These are phyloP conservation scores for Oryzias curvinotus DNA, from an alignment of 2,113 vertebrate species.

Conservation along the genomic window DNA sequence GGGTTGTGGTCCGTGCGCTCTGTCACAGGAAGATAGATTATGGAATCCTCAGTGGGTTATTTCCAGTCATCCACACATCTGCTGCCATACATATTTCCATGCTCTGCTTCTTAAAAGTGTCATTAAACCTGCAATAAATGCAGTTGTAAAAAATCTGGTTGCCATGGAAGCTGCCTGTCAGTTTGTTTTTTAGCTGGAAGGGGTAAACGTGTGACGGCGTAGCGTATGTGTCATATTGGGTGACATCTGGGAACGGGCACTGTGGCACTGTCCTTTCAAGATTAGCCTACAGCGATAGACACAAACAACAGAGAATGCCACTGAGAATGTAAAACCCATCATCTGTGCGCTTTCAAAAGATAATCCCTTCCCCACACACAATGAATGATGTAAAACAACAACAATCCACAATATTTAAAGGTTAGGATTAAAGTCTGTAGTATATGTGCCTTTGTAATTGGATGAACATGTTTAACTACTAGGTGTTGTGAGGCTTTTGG, in stretches of 20 bases:
- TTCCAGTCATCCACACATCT: constrained; percentile 29
- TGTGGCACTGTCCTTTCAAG: constrained; percentile 34
- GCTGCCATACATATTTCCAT: constrained; percentile 6
- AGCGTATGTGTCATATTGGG: constrained; percentile 14
- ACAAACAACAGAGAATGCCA: constrained; percentile 28
- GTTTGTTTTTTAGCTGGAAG: constrained; percentile 8
- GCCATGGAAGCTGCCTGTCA: constrained; percentile 3
- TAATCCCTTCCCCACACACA: background rate
- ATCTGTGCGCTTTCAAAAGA: constrained; percentile 6
- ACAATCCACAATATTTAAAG: constrained; percentile 19
- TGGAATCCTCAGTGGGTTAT: constrained; percentile 45
- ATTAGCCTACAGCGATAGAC: constrained; percentile 27
- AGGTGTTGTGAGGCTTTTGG: constrained; percentile 42
- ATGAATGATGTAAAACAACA: background rate
- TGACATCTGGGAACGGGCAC: constrained; percentile 22
- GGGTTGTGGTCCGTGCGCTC: constrained; percentile 57
- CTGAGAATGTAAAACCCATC: constrained; percentile 28
- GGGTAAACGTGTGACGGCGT: constrained; percentile 13
- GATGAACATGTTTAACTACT: constrained; percentile 40
- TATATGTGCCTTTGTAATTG: constrained; percentile 45
- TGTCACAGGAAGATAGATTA: constrained; percentile 62
- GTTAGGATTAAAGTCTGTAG: constrained; percentile 43
- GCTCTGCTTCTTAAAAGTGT: background rate
- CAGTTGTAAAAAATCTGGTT: background rate
- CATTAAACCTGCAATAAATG: background rate